Conservation (phyloP, 2,113 vertebrate genomes). For the Phyllostomus discolor region DNA sequence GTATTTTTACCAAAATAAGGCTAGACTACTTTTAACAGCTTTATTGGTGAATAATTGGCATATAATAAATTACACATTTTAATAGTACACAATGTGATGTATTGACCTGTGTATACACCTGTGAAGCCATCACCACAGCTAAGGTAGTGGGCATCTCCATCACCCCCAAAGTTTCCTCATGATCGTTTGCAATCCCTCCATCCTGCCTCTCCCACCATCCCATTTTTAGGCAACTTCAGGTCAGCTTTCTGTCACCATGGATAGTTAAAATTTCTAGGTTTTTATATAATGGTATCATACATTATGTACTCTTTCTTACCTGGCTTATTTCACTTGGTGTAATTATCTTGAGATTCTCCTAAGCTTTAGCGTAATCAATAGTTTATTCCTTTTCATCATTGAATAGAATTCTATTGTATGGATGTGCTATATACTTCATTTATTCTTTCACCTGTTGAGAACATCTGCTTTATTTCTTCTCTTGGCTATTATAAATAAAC, state of each 20-base stretch:
- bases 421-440: not conserved
- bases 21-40: not conserved
- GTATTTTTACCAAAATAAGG: conserved; percentile 17
- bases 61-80: not conserved
- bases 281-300: not conserved
- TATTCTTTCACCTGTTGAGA: not conserved
- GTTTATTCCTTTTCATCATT: not conserved
- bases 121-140: not conserved
- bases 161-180: not conserved
- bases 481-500: not conserved
- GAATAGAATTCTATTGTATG: not conserved
- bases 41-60: not conserved
- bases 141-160: not conserved
- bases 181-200: not conserved
- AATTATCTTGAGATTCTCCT: not conserved
- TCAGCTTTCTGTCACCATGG: not conserved
- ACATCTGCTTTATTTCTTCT: not conserved
- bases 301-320: not conserved
- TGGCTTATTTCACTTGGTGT: not conserved
- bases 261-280: not conserved
- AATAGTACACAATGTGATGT: not conserved
- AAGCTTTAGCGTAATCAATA: not conserved
- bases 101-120: not conserved
- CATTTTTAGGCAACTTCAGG: not conserved
- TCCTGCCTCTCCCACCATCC: not conserved